Evolutionary conservation across 2,113 vertebrate genomes (phyloP), one percentile per base, ranked within the genome.

Genomic region (Ammodytes marinus): DNA sequence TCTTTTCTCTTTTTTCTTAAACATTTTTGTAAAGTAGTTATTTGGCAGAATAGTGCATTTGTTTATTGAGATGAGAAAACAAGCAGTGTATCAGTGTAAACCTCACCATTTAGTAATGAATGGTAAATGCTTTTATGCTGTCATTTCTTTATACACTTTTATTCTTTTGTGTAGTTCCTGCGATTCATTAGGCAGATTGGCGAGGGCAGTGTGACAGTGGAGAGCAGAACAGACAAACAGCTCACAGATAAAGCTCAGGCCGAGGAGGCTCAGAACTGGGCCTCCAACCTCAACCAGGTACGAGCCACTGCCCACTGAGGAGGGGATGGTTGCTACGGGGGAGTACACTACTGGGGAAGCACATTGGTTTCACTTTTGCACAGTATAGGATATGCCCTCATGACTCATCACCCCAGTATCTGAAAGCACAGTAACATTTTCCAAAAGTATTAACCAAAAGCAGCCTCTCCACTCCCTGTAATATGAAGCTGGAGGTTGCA

Each of bases 171-270:
- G 91, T 97, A 99, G 98, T 99, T 99, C 97, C 96, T 99, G 97
- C 97, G 95, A 93, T 99, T 99, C 97, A 96, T 99, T 95, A 97
- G 96, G 96, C 97, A 99, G 95, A 98, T 99, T 97, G 97, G 98
- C 95, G 98, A 99, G 95, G 98, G 98, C 90, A 95, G 92, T 95
- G 94, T 96, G 89, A 95, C 95, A 94, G 95, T 96, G 94, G 95
- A 95, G 89, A 95, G 91, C 95, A 96, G 86, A 88, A 90, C 94
- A 95, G 95, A 95, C 93, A 95, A 93, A 93, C 92, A 92, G 91
- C 91, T 93, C 90, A 94, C 92, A 95, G 95, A 96, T 95, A 95
- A 91, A 89, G 91, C 93, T 88, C 96, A 96, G 95, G 96, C 97
- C 94, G 82, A 83, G 88, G 96, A 98, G 96, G 97, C 98, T 97